These are phyloP conservation scores for Elachura formosa DNA, from an alignment of 2,113 vertebrate genomes.

Conservation along the genomic window DNA sequence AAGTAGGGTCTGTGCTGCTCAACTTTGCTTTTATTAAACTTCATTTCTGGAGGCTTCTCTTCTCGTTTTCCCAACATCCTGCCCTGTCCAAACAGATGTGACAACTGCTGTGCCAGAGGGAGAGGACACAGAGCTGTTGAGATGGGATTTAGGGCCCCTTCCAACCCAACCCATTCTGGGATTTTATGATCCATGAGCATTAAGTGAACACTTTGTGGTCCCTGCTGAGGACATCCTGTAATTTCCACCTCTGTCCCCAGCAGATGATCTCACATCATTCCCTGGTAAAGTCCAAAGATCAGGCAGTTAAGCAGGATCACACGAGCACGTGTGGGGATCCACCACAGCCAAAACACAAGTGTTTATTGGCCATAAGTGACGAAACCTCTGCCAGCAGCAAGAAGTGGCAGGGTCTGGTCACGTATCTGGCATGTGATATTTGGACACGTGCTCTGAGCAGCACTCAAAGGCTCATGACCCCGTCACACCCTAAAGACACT, in stretches of 20 bases:
- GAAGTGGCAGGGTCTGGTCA: background rate
- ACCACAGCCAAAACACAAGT: background rate
- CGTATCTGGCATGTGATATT: fast-evolving
- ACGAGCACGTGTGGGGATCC: background rate
- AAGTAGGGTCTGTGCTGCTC: background rate
- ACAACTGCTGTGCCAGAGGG: background rate
- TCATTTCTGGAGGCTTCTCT: background rate
- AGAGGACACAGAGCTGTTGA: background rate
- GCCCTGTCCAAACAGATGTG: background rate
- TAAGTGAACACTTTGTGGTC: background rate
- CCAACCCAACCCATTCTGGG: background rate
- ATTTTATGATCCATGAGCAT: background rate
- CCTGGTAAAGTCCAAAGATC: background rate
- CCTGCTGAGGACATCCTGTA: background rate
- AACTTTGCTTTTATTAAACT: background rate
- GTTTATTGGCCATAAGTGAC: background rate
- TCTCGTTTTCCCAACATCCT: background rate
- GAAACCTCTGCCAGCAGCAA: background rate
- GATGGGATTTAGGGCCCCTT: background rate
- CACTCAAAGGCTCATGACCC: background rate
- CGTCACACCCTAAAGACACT: background rate
- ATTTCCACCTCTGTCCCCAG: background rate
- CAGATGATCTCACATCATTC: background rate
- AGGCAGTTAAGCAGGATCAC: background rate
- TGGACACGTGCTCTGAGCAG: background rate